These are phyloP conservation scores for Neoascia interrupta DNA, from an alignment of 2,888 invertebrate genomes.

Conservation along the genomic window DNA sequence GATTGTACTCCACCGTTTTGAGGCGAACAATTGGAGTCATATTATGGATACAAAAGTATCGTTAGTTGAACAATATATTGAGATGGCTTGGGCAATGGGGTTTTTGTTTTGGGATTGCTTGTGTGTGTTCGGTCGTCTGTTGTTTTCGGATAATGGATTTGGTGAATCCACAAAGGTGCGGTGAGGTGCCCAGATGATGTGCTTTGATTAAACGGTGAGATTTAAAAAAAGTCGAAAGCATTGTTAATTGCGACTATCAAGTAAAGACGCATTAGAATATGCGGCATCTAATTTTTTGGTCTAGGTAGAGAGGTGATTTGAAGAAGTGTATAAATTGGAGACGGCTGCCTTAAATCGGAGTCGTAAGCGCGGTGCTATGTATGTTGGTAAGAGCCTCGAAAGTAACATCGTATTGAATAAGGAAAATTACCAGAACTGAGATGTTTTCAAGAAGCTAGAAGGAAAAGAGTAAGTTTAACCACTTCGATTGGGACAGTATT, in stretches of 20 bases:
- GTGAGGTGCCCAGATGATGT: too few relatives aligned
- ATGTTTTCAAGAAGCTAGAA: slow-evolving; percentile 70
- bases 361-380: slow-evolving; percentile 7
- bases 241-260: too few relatives aligned
- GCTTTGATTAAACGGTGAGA: slow-evolving; percentile 32
- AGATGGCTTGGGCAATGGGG: too few relatives aligned
- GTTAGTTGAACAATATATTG: too few relatives aligned
- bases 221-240: too few relatives aligned
- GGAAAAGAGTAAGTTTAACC: not conserved
- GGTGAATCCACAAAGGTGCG: too few relatives aligned
- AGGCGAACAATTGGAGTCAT: too few relatives aligned
- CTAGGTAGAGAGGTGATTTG: not conserved
- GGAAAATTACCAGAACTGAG: slow-evolving; percentile 72
- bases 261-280: slow-evolving; percentile 20
- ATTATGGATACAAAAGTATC: too few relatives aligned
- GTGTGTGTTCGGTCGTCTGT: slow-evolving; percentile 14
- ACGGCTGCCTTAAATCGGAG: not conserved
- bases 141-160: slow-evolving; percentile 43
- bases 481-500: not conserved
- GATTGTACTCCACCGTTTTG: too few relatives aligned
- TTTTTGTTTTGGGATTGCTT: too few relatives aligned
- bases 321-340: too few relatives aligned
- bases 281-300: slow-evolving; percentile 6
- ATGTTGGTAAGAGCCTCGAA: slow-evolving; percentile 69
- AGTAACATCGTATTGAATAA: slow-evolving; percentile 73